These are phyloP conservation scores for Chlamydotis undulata DNA, from an alignment of 2,113 vertebrate species.

Conservation along the genomic window DNA sequence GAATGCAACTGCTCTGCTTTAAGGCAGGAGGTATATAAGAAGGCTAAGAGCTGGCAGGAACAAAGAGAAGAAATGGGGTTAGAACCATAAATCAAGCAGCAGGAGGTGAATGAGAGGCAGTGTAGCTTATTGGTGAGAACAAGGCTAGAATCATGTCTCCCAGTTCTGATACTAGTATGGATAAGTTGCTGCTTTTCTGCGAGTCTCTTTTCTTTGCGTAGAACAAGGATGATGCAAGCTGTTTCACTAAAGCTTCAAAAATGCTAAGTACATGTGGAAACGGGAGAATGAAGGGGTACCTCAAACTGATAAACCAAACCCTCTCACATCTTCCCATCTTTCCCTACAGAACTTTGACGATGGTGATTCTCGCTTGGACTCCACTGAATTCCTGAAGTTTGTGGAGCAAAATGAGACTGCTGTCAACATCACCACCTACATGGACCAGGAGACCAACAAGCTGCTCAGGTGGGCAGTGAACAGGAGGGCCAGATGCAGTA, in stretches of 20 bases:
- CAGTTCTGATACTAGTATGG: background rate
- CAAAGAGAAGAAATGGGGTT: constrained; percentile 9
- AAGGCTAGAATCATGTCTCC: background rate
- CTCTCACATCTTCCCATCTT: background rate
- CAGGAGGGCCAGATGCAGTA: background rate
- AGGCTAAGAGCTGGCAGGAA: background rate
- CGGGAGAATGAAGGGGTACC: background rate
- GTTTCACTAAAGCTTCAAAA: background rate
- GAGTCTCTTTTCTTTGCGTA: background rate
- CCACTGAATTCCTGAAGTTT: constrained; percentile 92
- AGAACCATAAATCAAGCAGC: constrained; percentile 55
- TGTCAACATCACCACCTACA: constrained; percentile 89
- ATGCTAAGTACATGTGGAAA: background rate
- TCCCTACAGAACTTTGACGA: constrained; percentile 86
- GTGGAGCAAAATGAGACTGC: constrained; percentile 94
- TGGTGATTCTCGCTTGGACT: constrained; percentile 92
- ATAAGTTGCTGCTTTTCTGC: background rate
- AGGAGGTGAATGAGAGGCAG: constrained; percentile 21
- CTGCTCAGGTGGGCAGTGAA: constrained; percentile 84
- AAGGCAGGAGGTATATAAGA: background rate
- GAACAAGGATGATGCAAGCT: background rate
- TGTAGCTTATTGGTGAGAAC: background rate
- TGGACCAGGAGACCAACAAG: constrained; percentile 93
- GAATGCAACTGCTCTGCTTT: constrained; percentile 1
- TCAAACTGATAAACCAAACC: background rate